Evolutionary conservation across 2,113 vertebrate genomes (phyloP).

Genomic region (Stegostoma tigrinum): DNA sequence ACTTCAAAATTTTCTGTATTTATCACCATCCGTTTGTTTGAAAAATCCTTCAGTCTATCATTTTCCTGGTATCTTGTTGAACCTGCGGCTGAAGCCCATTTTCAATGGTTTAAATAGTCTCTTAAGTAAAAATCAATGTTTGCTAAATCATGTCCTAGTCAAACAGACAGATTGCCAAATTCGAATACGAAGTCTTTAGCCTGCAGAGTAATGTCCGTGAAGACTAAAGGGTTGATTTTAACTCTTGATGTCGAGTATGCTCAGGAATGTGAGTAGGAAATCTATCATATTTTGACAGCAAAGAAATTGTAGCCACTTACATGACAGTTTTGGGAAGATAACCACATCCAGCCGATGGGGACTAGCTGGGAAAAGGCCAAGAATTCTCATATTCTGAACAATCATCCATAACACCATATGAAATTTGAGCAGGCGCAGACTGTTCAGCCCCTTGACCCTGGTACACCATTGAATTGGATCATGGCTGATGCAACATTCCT

Average conservation of each 20-base stretch:
- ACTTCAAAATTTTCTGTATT: neutral
- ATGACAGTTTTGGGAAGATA: neutral
- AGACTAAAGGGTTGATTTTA: neutral
- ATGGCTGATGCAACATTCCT: no score
- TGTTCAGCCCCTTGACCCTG: no score
- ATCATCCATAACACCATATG: no score
- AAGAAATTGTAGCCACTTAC: neutral
- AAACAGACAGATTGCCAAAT: neutral
- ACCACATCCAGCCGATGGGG: neutral
- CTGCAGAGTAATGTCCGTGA: neutral
- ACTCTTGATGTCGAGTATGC: neutral
- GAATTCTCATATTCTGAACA: no score
- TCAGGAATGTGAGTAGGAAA: no score
- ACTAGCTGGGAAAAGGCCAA: no score
- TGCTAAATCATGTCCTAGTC: neutral
- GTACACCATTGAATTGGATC: no score
- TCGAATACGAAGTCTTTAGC: neutral
- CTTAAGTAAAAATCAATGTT: neutral
- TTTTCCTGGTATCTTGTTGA: neutral
- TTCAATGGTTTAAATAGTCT: neutral
- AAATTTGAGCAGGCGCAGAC: no score
- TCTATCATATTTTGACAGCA: neutral
- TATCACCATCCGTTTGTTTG: neutral
- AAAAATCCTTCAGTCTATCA: neutral
- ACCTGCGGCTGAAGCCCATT: neutral